These are phyloP conservation scores for Anguilla japonica DNA, from an alignment of 2,113 vertebrate genomes.

Conservation along the genomic window DNA sequence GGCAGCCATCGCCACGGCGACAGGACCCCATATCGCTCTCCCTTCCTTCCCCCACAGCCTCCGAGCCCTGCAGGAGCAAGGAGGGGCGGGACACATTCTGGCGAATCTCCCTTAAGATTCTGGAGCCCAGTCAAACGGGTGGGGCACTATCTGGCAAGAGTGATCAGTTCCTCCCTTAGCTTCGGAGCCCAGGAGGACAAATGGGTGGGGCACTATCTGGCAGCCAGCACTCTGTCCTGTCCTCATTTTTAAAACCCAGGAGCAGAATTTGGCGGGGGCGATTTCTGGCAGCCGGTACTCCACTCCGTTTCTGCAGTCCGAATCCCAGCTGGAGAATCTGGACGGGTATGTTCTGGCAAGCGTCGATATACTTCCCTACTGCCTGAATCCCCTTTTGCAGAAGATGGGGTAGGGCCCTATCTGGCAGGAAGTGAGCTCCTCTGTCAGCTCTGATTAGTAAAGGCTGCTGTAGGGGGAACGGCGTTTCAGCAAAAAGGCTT, in stretches of 20 bases:
- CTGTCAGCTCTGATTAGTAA: not conserved
- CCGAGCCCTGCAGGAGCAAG: not conserved
- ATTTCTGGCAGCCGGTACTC: not conserved
- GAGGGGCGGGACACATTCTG: not conserved
- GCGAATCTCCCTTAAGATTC: not conserved
- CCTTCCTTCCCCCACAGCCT: not conserved
- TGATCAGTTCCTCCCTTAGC: no score
- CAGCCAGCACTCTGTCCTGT: no score
- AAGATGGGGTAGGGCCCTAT: not conserved
- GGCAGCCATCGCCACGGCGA: not conserved
- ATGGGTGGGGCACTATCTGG: no score
- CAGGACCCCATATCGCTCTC: not conserved
- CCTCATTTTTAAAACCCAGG: no score
- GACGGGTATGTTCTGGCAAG: not conserved
- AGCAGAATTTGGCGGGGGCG: not conserved
- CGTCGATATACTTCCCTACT: not conserved
- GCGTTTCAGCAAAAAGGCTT: not conserved
- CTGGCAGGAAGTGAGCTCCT: not conserved
- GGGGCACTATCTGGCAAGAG: not conserved
- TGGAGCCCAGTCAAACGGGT: not conserved
- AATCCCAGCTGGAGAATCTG: not conserved
- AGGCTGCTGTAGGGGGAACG: not conserved
- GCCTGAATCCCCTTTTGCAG: not conserved
- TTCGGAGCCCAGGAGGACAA: no score
- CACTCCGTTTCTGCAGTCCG: not conserved